These are phyloP conservation scores for Pachyuromys duprasi DNA, from an alignment of 2,797 vertebrate genomes.

Conservation along the genomic window DNA sequence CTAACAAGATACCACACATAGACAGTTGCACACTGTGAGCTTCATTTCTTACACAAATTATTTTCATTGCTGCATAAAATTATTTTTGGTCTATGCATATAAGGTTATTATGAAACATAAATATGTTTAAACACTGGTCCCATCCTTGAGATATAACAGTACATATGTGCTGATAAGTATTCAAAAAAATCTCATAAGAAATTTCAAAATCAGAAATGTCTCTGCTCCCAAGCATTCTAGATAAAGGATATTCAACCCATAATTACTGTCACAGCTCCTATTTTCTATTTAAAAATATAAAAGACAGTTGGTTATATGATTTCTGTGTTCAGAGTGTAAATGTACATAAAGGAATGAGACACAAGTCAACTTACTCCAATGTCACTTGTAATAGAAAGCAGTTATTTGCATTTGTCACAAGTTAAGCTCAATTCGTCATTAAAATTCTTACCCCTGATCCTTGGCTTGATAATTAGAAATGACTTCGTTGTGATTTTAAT, in stretches of 20 bases:
- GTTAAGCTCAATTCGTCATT: slow-evolving; percentile 68
- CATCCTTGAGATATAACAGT: background rate
- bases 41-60: background rate
- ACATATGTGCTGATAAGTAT: background rate
- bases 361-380: background rate
- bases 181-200: background rate
- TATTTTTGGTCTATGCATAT: background rate
- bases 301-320: background rate
- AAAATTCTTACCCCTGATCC: slow-evolving; percentile 71
- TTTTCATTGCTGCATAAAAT: background rate
- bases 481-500: slow-evolving; percentile 64
- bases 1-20: background rate
- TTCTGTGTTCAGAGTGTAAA: background rate
- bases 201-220: background rate
- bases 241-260: background rate
- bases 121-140: background rate
- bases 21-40: background rate
- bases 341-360: background rate
- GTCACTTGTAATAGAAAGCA: slow-evolving; percentile 54
- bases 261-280: background rate
- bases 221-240: background rate
- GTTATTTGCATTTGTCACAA: slow-evolving; percentile 44
- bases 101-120: background rate
- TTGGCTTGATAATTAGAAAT: slow-evolving; percentile 78
- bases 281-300: slow-evolving; percentile 53